phyloP scores from a whole-genome alignment of 1,140 invertebrate genomes.

The Pseudomyrmex gracilis region DNA sequence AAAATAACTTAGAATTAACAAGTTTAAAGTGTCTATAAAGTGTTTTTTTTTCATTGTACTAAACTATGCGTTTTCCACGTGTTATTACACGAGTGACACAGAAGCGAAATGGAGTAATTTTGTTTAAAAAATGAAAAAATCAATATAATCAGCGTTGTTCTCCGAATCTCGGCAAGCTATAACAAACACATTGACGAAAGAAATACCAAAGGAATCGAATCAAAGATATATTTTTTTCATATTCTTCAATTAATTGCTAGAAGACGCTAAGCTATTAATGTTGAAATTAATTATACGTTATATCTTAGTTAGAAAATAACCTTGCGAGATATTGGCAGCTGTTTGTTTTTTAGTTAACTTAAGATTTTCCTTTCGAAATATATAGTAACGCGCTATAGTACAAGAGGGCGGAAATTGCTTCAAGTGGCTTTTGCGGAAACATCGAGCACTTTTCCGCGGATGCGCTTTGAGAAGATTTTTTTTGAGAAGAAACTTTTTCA shows the following conservation, averaged over 20 bases:
- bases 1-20: slow-evolving; percentile 20
- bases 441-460: slow-evolving; percentile 62
- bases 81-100: too few relatives aligned
- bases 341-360: slow-evolving; percentile 71
- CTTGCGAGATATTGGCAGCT: slow-evolving; percentile 70
- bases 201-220: slow-evolving; percentile 53
- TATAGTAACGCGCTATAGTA: slow-evolving; percentile 56
- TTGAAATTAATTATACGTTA: slow-evolving; percentile 41
- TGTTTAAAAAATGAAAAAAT: too few relatives aligned
- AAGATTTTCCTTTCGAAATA: slow-evolving; percentile 67
- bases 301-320: slow-evolving; percentile 19
- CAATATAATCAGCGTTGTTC: neutral
- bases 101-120: too few relatives aligned
- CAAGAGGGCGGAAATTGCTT: slow-evolving; percentile 76
- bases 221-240: slow-evolving; percentile 36
- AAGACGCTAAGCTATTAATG: slow-evolving; percentile 31
- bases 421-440: slow-evolving; percentile 78
- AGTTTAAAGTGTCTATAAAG: neutral
- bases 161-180: neutral
- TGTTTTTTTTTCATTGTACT: slow-evolving; percentile 1
- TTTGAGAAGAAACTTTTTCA: slow-evolving; percentile 1
- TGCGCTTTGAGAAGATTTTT: slow-evolving; percentile 37
- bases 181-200: neutral
- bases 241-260: slow-evolving; percentile 6
- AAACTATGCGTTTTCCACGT: neutral